Base-by-base conservation (phyloP, 2,797 vertebrate species). In the Hydrolagus colliei region DNA sequence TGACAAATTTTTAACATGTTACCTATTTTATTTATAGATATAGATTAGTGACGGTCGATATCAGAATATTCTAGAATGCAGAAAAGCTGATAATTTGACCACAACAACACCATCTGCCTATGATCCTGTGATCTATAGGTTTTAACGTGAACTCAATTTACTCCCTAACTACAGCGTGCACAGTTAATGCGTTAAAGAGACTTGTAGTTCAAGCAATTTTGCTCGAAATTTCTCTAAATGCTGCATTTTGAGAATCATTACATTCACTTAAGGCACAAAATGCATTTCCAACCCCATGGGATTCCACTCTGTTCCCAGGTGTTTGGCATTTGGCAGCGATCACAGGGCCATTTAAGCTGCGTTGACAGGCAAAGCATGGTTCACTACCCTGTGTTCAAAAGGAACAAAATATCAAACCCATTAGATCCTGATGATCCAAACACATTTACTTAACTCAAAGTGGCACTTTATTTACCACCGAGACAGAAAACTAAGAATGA, bases 231-330 rank as follows among this genome's bases (percentile, higher is more conserved):
- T 90, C 91, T 91, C 91, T 92, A 93, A 93, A 91, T 93, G 92
- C 91, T 93, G 91, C 90, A 90, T 94, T 94, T 93, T 90, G 92
- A 92, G 92, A 94, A 91, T 94, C 92, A 93, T 94, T 92, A 94
- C 91, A 92, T 93, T 92, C 86, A 91, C 91, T 92, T 92, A 92
- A 92, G 90, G 91, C 88, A 88, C 90, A 92, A 93, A 94, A 92
- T 93, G 92, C 92, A 91, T 92, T 92, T 89, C 87, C 88, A 89
- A 89, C 89, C 93, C 92, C 90, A 88, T 87, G 91, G 93, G 91
- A 91, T 88, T 88, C 77, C 72, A 67, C 20, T 85, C 63, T 89
- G 86, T 86, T 89, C 88, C 87, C 87, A 67, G 82, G 79, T 89
- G 87, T 88, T 89, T 86, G 67, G 88, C 88, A 88, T 86, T 89